Evolutionary conservation across 2,888 invertebrate species (phyloP), one percentile per base, ranked within the genome.

Genomic region (Agonopterix heracliana): DNA sequence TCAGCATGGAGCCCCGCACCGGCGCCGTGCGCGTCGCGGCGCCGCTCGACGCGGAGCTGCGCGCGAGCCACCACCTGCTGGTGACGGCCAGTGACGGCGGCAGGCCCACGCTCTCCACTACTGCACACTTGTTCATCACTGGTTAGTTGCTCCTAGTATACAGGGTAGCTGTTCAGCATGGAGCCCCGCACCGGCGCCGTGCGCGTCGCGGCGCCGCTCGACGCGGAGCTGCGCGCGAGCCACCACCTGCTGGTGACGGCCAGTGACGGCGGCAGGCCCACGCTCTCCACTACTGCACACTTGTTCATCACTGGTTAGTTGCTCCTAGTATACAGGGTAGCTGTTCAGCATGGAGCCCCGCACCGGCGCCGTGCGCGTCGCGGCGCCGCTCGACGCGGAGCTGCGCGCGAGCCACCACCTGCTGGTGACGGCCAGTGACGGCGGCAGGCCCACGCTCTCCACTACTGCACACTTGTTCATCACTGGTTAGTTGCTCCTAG

Each of bases 401-500:
- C 74, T 89, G 11, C 90, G 90, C 49, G 90, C 91, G 51, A 86
- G 90, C 9, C 94, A 96, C 84, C 94, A 94, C 70, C 93, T 97
- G 68, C 90, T 94, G 45, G 91, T 97, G 7, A 90, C 93, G 45
- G 97, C 96, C 2, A 90, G 91, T 12, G 98, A 98, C 85, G 91
- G 91, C 54, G 98, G 97, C 9, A 91, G 92, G n/a, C 97, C 97
- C 9, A 90, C 93, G 56, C 89, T 96, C 11, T 92, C 92, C 53
- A 93, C 94, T 55, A 94, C 95, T 2, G 94, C 95, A 9, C 95
- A 95, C 69, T 93, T 97, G 11, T 94, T 95, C 90, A 89, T 98
- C 35, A 91, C 91, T 64, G 93, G 93, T 93, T 76, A 38, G 38
- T 9, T 36, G 36, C 36, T 9, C 36, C 1, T 3, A 3, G 17